Conservation (phyloP, 2,113 vertebrate genomes). For the Sinocyclocheilus anophthalmus region DNA sequence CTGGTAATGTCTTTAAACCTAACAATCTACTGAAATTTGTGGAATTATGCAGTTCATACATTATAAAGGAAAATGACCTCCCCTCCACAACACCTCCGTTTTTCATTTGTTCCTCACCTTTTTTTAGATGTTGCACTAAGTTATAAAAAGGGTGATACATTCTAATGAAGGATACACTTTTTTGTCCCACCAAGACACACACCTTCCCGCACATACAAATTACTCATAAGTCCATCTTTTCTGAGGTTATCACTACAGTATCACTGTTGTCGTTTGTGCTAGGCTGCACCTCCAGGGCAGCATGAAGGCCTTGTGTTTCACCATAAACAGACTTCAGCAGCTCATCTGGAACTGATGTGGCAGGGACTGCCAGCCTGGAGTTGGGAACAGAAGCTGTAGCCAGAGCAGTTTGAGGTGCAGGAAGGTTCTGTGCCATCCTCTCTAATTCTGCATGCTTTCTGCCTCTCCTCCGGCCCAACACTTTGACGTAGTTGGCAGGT, state of each 20-base stretch:
- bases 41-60: background rate
- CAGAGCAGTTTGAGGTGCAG: conserved; percentile 29
- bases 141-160: background rate
- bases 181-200: background rate
- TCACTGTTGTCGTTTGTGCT: conserved; percentile 53
- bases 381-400: conserved; percentile 27
- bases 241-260: conserved; percentile 66
- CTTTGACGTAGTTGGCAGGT: conserved; percentile 93
- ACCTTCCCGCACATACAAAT: background rate
- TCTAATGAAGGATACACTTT: background rate
- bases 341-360: conserved; percentile 77
- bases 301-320: conserved; percentile 64
- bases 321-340: conserved; percentile 86
- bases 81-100: background rate
- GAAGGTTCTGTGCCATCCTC: conserved; percentile 62
- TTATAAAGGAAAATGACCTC: background rate
- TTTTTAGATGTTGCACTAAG: background rate
- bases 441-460: conserved; percentile 78
- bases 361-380: conserved; percentile 25
- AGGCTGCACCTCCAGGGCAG: conserved; percentile 18
- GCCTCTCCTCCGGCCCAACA: conserved; percentile 92
- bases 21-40: background rate
- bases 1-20: background rate
- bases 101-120: background rate
- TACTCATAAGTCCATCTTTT: conserved; percentile 82